Evolutionary conservation across 1,140 invertebrate species (phyloP), one percentile per base, ranked within the genome.

Genomic region (Heliothis virescens): DNA sequence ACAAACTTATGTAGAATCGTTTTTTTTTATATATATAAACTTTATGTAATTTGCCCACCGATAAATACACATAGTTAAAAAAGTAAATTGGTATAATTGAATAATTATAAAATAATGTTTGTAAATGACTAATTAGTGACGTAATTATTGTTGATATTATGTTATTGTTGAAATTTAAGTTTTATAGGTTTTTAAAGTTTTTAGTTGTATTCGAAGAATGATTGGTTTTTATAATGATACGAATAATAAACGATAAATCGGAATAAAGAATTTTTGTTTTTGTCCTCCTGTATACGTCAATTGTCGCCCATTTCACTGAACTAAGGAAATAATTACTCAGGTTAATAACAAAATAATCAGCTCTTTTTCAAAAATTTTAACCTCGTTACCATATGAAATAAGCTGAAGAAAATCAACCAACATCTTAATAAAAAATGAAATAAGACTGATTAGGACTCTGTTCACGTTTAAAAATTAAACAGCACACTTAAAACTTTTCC

Each of bases 121-220:
- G 78, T 79, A 74, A 55, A 67, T 67, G 47, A 57, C 1, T 12
- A 26, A 78, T 29, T 67, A 41, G 67, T 3, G 52, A 78, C 34
- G 7, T 41, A 41, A 55, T 79, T 48, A 79, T 73, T 79, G 78
- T 79, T 72, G 63, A 79, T 59, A 59, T 79, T 79, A 63, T 73
- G 78, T 79, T 79, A 47, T 79, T 79, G 78, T 79, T 79, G 57
- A 13, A 53, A 62, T 72, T 79, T 72, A 72, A 63, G 65, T 79
- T 79, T 72, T 63, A 21, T 72, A 65, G 2, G 21, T 79, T 62
- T 53, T 50, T 59, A 15, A 79, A 26, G 73, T 63, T 79, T 75
- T 79, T 62, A 79, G 67, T 79, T 79, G 48, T 63, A 63, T 73
- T 79, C 62, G 55, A 65, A 7, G 60, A 76, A 29, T 67, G 75